Percentiles rank a stretch among this genome's conserved stretches.
These are phyloP conservation scores for Tor tambroides DNA, from an alignment of 2,113 vertebrate species.

Conservation along the genomic window DNA sequence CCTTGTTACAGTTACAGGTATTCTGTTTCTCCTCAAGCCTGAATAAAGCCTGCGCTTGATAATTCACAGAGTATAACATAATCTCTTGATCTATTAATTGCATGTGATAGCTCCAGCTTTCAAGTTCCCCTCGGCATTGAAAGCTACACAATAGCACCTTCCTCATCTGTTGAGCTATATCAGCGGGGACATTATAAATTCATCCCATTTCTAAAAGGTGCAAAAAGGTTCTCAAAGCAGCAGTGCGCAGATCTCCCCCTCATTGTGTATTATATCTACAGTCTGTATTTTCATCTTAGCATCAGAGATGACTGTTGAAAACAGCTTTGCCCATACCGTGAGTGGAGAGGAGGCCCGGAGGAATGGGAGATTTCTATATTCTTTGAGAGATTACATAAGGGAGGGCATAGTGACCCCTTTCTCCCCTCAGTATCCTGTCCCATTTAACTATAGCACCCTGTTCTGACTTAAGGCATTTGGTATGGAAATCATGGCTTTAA, in stretches of 20 bases:
- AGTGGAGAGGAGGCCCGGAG: neutral
- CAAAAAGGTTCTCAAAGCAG: conserved; percentile 12
- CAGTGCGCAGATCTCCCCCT: conserved; percentile 20
- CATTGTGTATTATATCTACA: conserved; percentile 54
- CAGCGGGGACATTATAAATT: conserved; percentile 49
- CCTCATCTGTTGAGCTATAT: conserved; percentile 30
- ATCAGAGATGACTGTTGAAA: conserved; percentile 39
- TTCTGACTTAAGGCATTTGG: conserved; percentile 61
- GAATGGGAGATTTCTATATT: conserved; percentile 57
- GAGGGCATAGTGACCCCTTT: conserved; percentile 49
- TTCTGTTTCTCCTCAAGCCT: neutral
- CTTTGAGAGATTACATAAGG: conserved; percentile 62
- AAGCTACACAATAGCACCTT: conserved; percentile 35
- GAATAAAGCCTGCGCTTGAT: neutral
- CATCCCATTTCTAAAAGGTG: conserved; percentile 43
- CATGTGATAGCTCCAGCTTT: conserved; percentile 21
- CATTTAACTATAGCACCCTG: conserved; percentile 57
- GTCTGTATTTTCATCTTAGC: conserved; percentile 53
- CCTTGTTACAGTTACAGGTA: neutral
- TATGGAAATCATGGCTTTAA: conserved; percentile 62
- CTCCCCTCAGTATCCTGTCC: conserved; percentile 45
- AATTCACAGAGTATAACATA: conserved; percentile 30
- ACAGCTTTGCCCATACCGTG: conserved; percentile 46
- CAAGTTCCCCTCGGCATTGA: conserved; percentile 10
- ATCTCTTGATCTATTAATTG: conserved; percentile 47